Conservation (phyloP, 2,113 vertebrate species). For the Naja naja region DNA sequence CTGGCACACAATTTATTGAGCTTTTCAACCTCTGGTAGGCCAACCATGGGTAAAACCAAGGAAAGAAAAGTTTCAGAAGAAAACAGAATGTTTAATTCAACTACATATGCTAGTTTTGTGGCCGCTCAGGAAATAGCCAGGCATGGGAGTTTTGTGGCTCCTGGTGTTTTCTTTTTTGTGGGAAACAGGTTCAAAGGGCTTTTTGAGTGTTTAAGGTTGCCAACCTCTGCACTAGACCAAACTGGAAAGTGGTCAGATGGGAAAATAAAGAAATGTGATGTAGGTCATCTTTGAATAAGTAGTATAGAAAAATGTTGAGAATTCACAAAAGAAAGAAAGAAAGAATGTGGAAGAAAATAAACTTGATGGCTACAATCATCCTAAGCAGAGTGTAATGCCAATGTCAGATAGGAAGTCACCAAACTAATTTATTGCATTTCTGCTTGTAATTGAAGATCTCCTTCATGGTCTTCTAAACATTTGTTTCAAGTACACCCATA, state of each 20-base stretch:
- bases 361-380: neutral
- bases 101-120: too few species aligned
- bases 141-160: too few species aligned
- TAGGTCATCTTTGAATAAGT: neutral
- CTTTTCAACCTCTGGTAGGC: too few species aligned
- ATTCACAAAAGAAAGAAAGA: neutral
- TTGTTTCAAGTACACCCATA: neutral
- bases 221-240: neutral
- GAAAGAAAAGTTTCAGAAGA: too few species aligned
- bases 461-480: neutral
- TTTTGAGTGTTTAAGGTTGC: too few species aligned
- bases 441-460: constrained; percentile 7
- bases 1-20: too few species aligned
- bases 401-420: neutral
- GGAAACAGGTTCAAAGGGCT: too few species aligned
- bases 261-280: neutral
- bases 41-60: too few species aligned
- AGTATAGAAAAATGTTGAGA: neutral
- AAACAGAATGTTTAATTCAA: too few species aligned
- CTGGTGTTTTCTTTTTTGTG: too few species aligned
- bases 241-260: neutral
- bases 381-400: neutral
- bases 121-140: too few species aligned
- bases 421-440: neutral
- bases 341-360: neutral